Percentiles rank a stretch among this genome's conserved stretches.
Evolutionary conservation across 2,888 invertebrate genomes (phyloP).

Genomic region (Cyrtodaria siliqua): DNA sequence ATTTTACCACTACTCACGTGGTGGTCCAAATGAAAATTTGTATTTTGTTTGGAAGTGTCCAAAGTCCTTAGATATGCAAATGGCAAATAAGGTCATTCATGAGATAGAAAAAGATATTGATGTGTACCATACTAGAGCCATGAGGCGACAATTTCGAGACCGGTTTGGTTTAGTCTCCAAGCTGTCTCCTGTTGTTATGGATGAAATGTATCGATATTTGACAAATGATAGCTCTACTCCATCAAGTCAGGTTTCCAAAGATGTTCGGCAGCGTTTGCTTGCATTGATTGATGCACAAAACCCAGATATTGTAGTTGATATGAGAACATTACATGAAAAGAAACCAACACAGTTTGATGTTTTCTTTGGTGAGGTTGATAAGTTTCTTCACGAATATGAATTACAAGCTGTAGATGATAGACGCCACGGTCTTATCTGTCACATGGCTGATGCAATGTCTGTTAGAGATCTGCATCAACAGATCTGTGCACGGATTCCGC

Average conservation of each 20-base stretch:
- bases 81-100: too few species aligned
- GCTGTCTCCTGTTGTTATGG: not conserved
- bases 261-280: not conserved
- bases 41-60: too few species aligned
- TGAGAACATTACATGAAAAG: not conserved
- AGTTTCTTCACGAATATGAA: constrained; percentile 16
- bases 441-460: constrained; percentile 12
- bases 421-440: constrained; percentile 16
- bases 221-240: not conserved
- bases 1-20: too few species aligned
- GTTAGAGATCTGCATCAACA: constrained; percentile 9
- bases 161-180: not conserved
- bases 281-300: not conserved
- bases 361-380: constrained; percentile 18
- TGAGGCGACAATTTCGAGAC: not conserved
- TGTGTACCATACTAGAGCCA: too few species aligned
- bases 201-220: not conserved
- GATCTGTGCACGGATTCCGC: not conserved
- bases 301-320: not conserved
- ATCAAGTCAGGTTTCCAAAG: not conserved
- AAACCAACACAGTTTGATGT: constrained; percentile 1
- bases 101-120: too few species aligned
- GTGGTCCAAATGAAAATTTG: too few species aligned
- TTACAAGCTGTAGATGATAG: constrained; percentile 20
- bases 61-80: too few species aligned